Percentiles rank a stretch among this genome's conserved stretches.
These are phyloP conservation scores for Thamnophis sirtalis DNA, from an alignment of 2,113 vertebrate genomes.

Conservation along the genomic window DNA sequence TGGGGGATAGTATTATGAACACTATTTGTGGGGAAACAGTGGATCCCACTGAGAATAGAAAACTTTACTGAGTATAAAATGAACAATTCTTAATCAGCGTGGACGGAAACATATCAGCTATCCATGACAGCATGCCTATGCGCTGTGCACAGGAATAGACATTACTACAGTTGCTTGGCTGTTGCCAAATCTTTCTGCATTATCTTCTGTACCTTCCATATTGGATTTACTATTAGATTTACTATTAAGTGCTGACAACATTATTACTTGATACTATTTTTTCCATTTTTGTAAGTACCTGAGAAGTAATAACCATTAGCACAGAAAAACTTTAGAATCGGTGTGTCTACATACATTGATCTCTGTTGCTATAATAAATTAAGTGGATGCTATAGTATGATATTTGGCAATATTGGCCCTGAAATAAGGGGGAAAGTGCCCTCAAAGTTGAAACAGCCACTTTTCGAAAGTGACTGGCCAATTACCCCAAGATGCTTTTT, in stretches of 20 bases:
- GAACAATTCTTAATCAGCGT: not conserved
- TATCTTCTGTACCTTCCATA: not conserved
- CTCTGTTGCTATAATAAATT: not conserved
- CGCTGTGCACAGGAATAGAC: not conserved
- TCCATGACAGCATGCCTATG: not conserved
- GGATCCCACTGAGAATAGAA: not conserved
- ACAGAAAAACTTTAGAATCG: not conserved
- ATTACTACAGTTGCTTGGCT: not conserved
- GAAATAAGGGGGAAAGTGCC: not conserved
- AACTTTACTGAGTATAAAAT: not conserved
- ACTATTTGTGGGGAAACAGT: not conserved
- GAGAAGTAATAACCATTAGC: not conserved
- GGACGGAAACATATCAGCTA: not conserved
- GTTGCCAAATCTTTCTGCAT: not conserved
- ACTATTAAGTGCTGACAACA: not conserved
- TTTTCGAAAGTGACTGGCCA: not conserved
- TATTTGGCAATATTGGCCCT: not conserved
- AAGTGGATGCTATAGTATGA: not conserved
- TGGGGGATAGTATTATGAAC: not conserved
- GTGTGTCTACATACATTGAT: not conserved
- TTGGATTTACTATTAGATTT: not conserved
- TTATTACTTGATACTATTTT: not conserved
- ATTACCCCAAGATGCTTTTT: not conserved
- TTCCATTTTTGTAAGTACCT: not conserved
- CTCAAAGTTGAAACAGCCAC: not conserved